Conservation (phyloP, 2,113 vertebrate species). For the Trematomus loennbergii region DNA sequence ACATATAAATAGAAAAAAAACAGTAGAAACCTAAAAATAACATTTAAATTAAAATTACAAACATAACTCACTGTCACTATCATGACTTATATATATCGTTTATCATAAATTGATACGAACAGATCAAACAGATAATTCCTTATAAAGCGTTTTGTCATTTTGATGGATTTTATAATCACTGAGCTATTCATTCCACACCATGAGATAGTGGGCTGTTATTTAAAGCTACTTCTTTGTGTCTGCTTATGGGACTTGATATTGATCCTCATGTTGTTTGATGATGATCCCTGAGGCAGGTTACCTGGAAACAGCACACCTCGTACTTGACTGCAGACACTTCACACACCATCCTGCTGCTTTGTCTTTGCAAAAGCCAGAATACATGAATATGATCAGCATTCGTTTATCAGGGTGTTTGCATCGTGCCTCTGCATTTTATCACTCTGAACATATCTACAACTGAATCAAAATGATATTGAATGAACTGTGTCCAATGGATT, state of each 20-base stretch:
- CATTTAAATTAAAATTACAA: too few species aligned
- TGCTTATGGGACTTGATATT: not conserved
- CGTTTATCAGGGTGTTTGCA: not conserved
- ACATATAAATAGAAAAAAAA: too few species aligned
- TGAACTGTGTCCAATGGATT: not conserved
- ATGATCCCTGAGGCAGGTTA: not conserved
- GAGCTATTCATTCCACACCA: too few species aligned
- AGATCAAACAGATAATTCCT: not conserved
- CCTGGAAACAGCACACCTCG: conserved; percentile 3
- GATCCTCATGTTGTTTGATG: not conserved
- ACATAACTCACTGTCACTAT: too few species aligned
- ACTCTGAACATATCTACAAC: not conserved
- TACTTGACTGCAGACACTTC: not conserved
- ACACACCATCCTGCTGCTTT: not conserved
- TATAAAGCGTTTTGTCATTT: not conserved
- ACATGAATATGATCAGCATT: not conserved
- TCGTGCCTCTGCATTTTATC: not conserved
- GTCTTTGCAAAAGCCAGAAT: not conserved
- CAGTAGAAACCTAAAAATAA: too few species aligned
- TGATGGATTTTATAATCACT: not conserved
- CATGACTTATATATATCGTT: not conserved
- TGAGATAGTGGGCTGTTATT: too few species aligned
- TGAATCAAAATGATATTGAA: not conserved
- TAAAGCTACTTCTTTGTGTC: not conserved
- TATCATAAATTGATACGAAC: not conserved